Conservation (phyloP, 2,888 invertebrate genomes). For the Drosophila hawaiiensis region DNA sequence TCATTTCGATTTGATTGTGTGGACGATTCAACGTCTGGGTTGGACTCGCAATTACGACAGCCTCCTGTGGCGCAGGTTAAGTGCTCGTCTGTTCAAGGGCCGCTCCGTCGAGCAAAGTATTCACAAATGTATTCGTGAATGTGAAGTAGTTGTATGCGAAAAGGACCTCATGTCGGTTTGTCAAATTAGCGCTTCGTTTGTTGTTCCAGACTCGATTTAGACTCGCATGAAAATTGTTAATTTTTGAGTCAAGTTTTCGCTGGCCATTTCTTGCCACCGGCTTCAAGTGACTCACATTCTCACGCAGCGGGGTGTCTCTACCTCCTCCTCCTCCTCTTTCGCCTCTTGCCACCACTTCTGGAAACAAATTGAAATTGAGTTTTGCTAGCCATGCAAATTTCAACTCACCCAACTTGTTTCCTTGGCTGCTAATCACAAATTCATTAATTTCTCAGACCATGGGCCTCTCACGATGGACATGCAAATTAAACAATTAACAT, state of each 20-base stretch:
- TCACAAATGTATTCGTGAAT: constrained; percentile 11
- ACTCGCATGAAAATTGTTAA: constrained; percentile 60
- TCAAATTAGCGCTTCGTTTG: constrained; percentile 81
- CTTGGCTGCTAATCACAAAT: constrained; percentile 48
- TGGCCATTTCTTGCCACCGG: constrained; percentile 53
- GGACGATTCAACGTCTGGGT: constrained; percentile 46
- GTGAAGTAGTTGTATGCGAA: constrained; percentile 31
- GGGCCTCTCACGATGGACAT: constrained; percentile 16
- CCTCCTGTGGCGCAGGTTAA: constrained; percentile 75
- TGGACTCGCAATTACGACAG: constrained; percentile 74
- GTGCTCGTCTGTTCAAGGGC: constrained; percentile 46
- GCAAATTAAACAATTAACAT: constrained; percentile 69
- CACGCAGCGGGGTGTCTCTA: constrained; percentile 17
- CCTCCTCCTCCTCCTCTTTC: neutral
- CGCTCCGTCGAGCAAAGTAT: constrained; percentile 12
- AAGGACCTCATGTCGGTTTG: constrained; percentile 81
- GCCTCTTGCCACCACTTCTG: neutral
- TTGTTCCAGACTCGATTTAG: constrained; percentile 32
- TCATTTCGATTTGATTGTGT: constrained; percentile 78
- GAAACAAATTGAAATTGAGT: constrained; percentile 52
- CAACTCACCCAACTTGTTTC: constrained; percentile 6
- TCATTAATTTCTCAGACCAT: constrained; percentile 44
- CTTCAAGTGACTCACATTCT: constrained; percentile 50
- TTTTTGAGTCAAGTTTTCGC: constrained; percentile 59
- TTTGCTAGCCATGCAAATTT: constrained; percentile 36